Conservation (phyloP, 2,113 vertebrate species). For the Toxostoma redivivum region DNA sequence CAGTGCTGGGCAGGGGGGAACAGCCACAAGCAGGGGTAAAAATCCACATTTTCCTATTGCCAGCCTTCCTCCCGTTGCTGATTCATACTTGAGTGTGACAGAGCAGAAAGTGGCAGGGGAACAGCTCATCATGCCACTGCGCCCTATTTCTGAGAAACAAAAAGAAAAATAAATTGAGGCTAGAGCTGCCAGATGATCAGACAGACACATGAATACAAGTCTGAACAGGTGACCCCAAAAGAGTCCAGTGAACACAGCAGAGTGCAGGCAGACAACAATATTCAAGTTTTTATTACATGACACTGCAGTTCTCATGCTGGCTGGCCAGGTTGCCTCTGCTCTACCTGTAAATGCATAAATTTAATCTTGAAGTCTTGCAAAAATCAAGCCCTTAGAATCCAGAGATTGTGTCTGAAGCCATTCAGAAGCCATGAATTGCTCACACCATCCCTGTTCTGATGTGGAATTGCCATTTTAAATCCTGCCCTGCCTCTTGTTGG, state of each 20-base stretch:
- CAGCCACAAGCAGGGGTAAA: neutral
- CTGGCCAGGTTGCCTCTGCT: neutral
- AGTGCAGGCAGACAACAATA: neutral
- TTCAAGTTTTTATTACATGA: neutral
- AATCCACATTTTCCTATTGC: neutral
- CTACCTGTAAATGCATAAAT: rapidly evolving
- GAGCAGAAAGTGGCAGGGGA: neutral
- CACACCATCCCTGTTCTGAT: neutral
- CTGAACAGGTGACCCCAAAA: neutral
- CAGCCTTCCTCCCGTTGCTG: neutral
- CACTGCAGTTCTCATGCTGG: neutral
- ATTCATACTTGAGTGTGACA: neutral
- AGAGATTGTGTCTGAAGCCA: neutral
- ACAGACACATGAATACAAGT: neutral
- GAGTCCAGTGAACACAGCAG: neutral
- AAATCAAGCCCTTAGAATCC: neutral
- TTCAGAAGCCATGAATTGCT: neutral
- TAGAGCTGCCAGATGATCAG: neutral
- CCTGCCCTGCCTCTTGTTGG: rapidly evolving
- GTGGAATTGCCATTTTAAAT: rapidly evolving
- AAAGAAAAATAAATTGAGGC: neutral
- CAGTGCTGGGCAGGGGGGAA: neutral
- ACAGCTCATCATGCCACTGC: neutral
- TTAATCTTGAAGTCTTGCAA: neutral
- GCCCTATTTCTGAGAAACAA: neutral